Evolutionary conservation across 2,888 invertebrate species (phyloP).

Genomic region (Callimorpha dominula): DNA sequence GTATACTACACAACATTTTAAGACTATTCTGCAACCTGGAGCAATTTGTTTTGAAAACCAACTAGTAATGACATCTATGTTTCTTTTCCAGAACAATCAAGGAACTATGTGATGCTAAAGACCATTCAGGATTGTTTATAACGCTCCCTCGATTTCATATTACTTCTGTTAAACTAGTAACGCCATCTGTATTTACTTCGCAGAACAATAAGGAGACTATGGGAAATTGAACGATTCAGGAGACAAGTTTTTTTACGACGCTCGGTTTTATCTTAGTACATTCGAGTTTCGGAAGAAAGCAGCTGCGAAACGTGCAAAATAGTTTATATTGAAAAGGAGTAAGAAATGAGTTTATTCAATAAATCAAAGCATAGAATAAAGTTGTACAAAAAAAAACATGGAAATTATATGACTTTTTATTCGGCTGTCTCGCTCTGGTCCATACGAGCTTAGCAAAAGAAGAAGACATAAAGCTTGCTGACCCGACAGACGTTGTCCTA

Average conservation of each 20-base stretch:
- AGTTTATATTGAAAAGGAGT: too few species aligned
- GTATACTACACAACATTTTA: too few species aligned
- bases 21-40: too few species aligned
- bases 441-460: too few species aligned
- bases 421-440: too few species aligned
- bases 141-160: not conserved
- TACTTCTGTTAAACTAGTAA: not conserved
- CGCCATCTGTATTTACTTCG: not conserved
- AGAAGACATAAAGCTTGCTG: too few species aligned
- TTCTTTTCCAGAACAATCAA: not conserved
- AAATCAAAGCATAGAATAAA: too few species aligned
- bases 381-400: too few species aligned
- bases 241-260: not conserved
- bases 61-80: not conserved
- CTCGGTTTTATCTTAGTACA: not conserved
- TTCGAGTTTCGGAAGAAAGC: not conserved
- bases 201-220: not conserved
- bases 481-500: too few species aligned
- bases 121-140: not conserved
- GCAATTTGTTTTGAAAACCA: not conserved
- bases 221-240: too few species aligned
- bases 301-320: not conserved
- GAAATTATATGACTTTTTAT: too few species aligned
- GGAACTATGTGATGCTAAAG: not conserved
- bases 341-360: too few species aligned